phyloP scores from a whole-genome alignment of 2,113 vertebrate species.

The Calonectris borealis region DNA sequence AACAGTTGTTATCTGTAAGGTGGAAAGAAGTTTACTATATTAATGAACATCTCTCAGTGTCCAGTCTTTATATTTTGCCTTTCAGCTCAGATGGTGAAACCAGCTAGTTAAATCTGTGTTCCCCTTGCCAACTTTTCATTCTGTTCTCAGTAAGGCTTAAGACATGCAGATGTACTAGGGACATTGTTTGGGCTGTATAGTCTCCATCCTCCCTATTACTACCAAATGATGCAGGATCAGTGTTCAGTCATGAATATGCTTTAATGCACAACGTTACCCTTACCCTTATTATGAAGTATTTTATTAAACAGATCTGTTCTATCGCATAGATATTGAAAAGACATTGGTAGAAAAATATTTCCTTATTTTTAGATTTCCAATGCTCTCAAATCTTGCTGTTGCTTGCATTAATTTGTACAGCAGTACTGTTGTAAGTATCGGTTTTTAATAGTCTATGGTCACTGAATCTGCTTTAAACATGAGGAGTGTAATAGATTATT shows the following conservation, averaged over 20 bases:
- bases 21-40: not conserved
- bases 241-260: not conserved
- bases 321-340: not conserved
- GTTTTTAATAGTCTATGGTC: not conserved
- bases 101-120: not conserved
- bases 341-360: not conserved
- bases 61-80: not conserved
- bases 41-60: not conserved
- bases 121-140: not conserved
- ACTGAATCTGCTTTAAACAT: not conserved
- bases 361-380: not conserved
- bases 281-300: not conserved
- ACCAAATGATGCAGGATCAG: not conserved
- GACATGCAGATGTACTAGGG: not conserved
- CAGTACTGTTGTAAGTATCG: not conserved
- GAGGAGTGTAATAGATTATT: not conserved
- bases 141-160: not conserved
- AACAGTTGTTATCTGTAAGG: not conserved
- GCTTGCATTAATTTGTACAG: not conserved
- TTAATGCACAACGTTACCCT: not conserved
- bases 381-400: not conserved
- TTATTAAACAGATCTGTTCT: not conserved
- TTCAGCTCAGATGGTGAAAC: not conserved
- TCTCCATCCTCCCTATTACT: not conserved
- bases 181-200: not conserved